These are phyloP conservation scores for Halocynthia aurantium DNA, from an alignment of 23 tunicate genomes.

Conservation along the genomic window DNA sequence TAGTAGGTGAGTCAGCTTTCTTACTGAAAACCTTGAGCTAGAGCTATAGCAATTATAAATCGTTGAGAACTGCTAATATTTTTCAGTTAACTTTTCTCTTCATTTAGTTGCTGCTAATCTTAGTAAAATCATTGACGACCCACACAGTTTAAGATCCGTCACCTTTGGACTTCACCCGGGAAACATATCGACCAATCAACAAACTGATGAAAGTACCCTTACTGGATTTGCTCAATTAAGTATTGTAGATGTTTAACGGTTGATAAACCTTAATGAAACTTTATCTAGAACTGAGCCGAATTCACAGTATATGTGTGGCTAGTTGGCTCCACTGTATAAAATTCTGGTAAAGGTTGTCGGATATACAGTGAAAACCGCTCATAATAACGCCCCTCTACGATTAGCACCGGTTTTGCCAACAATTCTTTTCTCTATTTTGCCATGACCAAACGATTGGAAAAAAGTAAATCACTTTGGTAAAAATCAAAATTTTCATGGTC, in stretches of 20 bases:
- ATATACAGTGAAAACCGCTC: too few relatives aligned
- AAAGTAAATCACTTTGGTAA: too few relatives aligned
- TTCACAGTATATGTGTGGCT: too few relatives aligned
- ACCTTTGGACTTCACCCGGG: constrained; percentile 69
- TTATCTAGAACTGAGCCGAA: too few relatives aligned
- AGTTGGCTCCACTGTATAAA: too few relatives aligned
- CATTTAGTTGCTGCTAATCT: constrained; percentile 84
- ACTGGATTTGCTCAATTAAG: constrained; percentile 81
- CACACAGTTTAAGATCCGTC: background rate
- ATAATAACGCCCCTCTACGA: too few relatives aligned
- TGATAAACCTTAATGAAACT: too few relatives aligned
- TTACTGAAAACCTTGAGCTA: background rate
- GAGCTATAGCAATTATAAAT: background rate
- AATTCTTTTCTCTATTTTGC: too few relatives aligned
- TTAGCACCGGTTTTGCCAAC: too few relatives aligned
- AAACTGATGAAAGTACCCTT: constrained; percentile 58
- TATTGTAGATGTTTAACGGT: constrained; percentile 33
- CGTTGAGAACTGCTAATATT: background rate
- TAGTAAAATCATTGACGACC: constrained; percentile 47
- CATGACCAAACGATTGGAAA: too few relatives aligned
- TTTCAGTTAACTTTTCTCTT: background rate
- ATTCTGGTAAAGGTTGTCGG: too few relatives aligned
- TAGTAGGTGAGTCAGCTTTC: constrained; percentile 55
- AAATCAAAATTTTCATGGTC: too few relatives aligned
- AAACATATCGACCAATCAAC: constrained; percentile 37